Evolutionary conservation across 2,113 vertebrate species (phyloP), one percentile per base, ranked within the genome.

Genomic region (Grammomys surdaster): DNA sequence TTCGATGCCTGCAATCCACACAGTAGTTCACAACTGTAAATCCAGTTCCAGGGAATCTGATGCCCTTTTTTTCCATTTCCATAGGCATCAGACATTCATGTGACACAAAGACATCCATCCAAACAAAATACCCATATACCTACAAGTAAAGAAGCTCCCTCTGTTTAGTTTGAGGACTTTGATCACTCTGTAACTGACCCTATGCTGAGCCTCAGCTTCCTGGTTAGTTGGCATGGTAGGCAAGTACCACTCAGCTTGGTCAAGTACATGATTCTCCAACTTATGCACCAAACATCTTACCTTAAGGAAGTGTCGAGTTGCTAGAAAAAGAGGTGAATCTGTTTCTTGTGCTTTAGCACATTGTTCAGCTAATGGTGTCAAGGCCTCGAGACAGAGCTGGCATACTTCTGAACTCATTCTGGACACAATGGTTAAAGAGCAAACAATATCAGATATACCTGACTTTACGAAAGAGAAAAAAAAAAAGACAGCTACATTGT

Each of bases 361-460:
- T 93, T 99, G 99, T 94, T 99, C 99, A 24, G 99, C 99, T 98
- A 99, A 98, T 0, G 99, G 99, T 40, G 99, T 99, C 96, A 99
- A 97, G 70, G 99, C 99, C 98, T 99, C 99, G 94, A 99, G 98
- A 98, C 99, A 99, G 87, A 99, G 98, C 98, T 99, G 99, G 88
- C 99, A 99, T 97, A 99, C 99, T 97, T 99, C 99, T 11, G 99
- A 99, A 94, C 99, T 99, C 99, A 99, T 99, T 93, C 99, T 99
- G 98, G 95, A 97, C 96, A 95, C 26, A 3, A 95, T 86, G 22
- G 97, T 98, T 95, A 98, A 98, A 95, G 98, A 97, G 84, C 0
- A 17, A 95, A 97, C 43, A 11, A 36, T 31, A 90, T 4, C 31
- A 54, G 77, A 93, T 13, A 77, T 20, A 81, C 16, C 46, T 4